Percentiles rank a stretch among this genome's conserved stretches.
phyloP scores from a whole-genome alignment of 2,888 invertebrate species.

The Tupiocoris notatus region DNA sequence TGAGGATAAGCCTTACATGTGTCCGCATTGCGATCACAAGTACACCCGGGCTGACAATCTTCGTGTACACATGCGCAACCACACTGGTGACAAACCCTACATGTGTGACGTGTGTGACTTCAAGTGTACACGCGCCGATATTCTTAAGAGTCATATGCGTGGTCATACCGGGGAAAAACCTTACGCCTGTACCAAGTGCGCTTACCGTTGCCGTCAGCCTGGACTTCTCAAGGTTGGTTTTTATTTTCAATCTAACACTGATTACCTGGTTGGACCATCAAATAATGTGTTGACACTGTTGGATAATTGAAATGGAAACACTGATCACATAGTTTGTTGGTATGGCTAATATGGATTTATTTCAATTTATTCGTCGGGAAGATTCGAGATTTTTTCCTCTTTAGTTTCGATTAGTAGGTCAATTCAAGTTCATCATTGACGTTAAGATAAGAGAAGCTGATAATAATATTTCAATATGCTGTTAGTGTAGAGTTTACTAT shows the following conservation, averaged over 20 bases:
- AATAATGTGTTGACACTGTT: too few species aligned
- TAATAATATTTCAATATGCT: not conserved
- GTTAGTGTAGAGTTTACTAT: not conserved
- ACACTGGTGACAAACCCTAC: constrained; percentile 33
- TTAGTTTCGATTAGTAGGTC: too few species aligned
- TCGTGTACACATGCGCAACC: constrained; percentile 29
- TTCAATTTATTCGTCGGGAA: too few species aligned
- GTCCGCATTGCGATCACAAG: constrained; percentile 40
- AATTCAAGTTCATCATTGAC: too few species aligned
- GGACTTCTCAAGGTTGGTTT: constrained; percentile 24
- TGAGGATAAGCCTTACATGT: constrained; percentile 40
- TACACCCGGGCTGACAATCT: constrained; percentile 35
- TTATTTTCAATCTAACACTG: not conserved
- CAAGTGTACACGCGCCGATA: constrained; percentile 32
- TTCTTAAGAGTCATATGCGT: constrained; percentile 26
- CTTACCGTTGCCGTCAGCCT: constrained; percentile 32
- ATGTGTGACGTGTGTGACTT: constrained; percentile 21
- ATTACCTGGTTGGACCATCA: too few species aligned
- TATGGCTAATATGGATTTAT: too few species aligned
- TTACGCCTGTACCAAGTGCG: constrained; percentile 32
- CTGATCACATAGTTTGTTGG: too few species aligned
- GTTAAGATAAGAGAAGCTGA: too few species aligned
- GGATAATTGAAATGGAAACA: too few species aligned
- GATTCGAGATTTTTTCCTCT: too few species aligned
- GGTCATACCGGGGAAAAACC: constrained; percentile 35